phyloP scores from a whole-genome alignment of 2,113 vertebrate genomes.

The Lophochroa leadbeateri region DNA sequence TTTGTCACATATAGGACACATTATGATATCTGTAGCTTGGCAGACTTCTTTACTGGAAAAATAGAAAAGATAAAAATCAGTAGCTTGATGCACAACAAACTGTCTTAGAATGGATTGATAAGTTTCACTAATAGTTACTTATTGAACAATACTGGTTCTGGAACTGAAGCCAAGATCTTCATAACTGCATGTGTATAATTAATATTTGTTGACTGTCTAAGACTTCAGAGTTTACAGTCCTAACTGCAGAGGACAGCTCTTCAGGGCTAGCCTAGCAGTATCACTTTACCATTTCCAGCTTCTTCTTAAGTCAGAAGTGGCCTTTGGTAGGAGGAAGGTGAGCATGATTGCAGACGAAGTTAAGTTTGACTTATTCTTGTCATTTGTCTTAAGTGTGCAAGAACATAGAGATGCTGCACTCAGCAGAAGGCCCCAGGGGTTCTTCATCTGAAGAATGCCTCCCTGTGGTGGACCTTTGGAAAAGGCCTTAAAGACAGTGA shows the following conservation, averaged over 20 bases:
- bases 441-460: not conserved
- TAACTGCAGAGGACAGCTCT: not conserved
- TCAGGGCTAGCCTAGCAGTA: not conserved
- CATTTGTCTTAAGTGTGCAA: not conserved
- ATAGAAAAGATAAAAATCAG: constrained; percentile 38
- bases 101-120: not conserved
- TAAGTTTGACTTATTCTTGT: not conserved
- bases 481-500: not conserved
- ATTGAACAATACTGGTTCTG: not conserved
- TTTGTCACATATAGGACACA: constrained; percentile 97
- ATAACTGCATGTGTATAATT: not conserved
- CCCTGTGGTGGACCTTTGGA: not conserved
- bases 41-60: constrained; percentile 95
- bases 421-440: not conserved
- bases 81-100: not conserved
- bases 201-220: not conserved
- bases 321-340: not conserved
- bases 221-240: not conserved
- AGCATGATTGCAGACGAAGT: not conserved
- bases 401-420: not conserved
- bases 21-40: constrained; percentile 89
- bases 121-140: not conserved
- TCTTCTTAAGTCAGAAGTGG: not conserved
- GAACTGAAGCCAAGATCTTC: not conserved
- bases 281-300: not conserved